phyloP scores from a whole-genome alignment of 2,888 invertebrate genomes.

The Apotomis turbidana region DNA sequence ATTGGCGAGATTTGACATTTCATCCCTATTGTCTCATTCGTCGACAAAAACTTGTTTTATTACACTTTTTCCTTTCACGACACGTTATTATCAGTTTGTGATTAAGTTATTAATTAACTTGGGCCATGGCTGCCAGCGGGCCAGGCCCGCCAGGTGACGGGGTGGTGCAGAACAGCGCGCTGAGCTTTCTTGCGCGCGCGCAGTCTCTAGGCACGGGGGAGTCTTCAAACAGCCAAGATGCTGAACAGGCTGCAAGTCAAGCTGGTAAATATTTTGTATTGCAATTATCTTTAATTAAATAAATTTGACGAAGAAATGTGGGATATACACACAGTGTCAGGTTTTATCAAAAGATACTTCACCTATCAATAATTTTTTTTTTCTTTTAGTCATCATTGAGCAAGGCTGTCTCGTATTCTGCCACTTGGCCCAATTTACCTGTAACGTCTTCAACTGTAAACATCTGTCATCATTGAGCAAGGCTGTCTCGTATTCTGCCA shows the following conservation, averaged over 20 bases:
- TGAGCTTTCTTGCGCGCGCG: conserved; percentile 71
- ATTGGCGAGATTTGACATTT: conserved; percentile 26
- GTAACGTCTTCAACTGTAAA: too few relatives aligned
- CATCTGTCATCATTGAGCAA: too few relatives aligned
- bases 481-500: too few relatives aligned
- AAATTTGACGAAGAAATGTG: too few relatives aligned
- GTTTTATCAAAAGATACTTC: too few relatives aligned
- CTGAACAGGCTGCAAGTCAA: conserved; percentile 55
- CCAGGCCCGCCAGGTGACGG: conserved; percentile 56
- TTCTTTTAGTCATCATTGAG: too few relatives aligned
- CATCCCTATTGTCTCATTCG: conserved; percentile 30
- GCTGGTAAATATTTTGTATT: conserved; percentile 51
- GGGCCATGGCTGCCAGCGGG: conserved; percentile 59
- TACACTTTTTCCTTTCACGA: background rate
- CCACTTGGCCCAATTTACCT: too few relatives aligned
- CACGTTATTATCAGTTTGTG: conserved; percentile 20
- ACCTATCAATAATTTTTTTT: too few relatives aligned
- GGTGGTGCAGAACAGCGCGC: conserved; percentile 69
- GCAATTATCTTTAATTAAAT: background rate
- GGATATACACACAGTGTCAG: too few relatives aligned
- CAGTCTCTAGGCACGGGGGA: conserved; percentile 55
- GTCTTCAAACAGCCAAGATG: conserved; percentile 48
- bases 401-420: too few relatives aligned
- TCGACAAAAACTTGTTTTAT: conserved; percentile 34
- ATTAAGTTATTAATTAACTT: conserved; percentile 29